phyloP scores from a whole-genome alignment of 2,888 invertebrate genomes.

The Caenorhabditis sp. region DNA sequence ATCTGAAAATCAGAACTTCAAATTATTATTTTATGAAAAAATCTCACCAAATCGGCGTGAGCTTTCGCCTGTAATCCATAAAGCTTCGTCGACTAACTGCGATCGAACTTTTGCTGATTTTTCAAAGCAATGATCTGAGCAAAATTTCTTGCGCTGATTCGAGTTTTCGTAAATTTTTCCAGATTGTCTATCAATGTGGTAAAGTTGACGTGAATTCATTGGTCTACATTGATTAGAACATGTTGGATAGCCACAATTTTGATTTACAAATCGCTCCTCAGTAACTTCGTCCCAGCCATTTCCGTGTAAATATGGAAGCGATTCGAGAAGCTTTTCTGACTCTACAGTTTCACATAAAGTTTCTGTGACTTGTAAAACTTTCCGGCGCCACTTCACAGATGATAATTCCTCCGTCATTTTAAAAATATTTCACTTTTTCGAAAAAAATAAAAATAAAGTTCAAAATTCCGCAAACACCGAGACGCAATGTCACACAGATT shows the following conservation, averaged over 20 bases:
- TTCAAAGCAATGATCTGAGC: conserved; percentile 44
- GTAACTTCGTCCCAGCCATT: conserved; percentile 47
- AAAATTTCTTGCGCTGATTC: conserved; percentile 46
- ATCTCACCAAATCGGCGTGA: not conserved
- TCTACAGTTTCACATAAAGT: conserved; percentile 25
- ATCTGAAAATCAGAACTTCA: conserved; percentile 5
- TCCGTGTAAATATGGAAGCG: conserved; percentile 36
- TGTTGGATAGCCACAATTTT: conserved; percentile 42
- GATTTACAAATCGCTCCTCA: conserved; percentile 43
- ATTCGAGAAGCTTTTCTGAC: conserved; percentile 6
- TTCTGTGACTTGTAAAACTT: conserved; percentile 25
- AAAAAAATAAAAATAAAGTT: not conserved
- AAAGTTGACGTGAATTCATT: conserved; percentile 33
- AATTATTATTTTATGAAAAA: not conserved
- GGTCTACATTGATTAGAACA: conserved; percentile 22
- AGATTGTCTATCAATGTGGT: conserved; percentile 51
- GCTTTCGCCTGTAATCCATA: conserved; percentile 49
- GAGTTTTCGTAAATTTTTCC: conserved; percentile 54
- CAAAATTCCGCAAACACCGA: not conserved
- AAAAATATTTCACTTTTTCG: not conserved
- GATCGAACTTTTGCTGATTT: conserved; percentile 32
- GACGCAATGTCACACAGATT: not conserved
- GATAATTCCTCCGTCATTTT: not conserved
- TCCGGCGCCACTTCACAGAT: not conserved
- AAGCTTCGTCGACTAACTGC: conserved; percentile 45